Percentiles rank a stretch among this genome's conserved stretches.
phyloP scores from a whole-genome alignment of 2,113 vertebrate species.

The Antechinus flavipes region DNA sequence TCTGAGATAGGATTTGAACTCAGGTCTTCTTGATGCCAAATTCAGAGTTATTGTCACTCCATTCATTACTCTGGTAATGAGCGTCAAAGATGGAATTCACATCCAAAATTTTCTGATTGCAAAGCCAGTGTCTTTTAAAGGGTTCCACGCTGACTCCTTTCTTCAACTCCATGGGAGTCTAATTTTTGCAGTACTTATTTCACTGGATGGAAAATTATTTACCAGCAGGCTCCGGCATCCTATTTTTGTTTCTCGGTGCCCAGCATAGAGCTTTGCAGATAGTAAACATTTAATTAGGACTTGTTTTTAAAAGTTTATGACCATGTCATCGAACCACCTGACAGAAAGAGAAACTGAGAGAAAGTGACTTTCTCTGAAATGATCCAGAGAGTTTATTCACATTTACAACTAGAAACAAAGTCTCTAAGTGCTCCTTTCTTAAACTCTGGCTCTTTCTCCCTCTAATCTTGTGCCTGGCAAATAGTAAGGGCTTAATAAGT shows the following conservation, averaged over 20 bases:
- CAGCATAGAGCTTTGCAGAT: neutral
- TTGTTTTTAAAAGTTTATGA: neutral
- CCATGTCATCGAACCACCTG: neutral
- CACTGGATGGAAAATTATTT: neutral
- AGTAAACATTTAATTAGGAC: neutral
- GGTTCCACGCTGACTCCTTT: neutral
- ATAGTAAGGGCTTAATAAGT: no score
- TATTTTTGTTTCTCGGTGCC: neutral
- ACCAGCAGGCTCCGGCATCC: neutral
- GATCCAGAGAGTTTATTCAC: neutral
- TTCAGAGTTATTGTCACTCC: neutral
- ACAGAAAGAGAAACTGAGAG: neutral
- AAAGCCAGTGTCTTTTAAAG: neutral
- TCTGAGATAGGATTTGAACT: neutral
- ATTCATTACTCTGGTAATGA: neutral
- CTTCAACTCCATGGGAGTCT: neutral
- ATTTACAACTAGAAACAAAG: neutral
- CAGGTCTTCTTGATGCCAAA: neutral
- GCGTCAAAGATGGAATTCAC: neutral
- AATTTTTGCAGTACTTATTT: neutral
- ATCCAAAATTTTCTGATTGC: neutral
- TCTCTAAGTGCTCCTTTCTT: neutral
- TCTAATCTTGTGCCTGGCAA: neutral
- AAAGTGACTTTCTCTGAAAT: neutral
- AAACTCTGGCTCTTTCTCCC: neutral